Evolutionary conservation across 2,888 invertebrate species (phyloP).

Genomic region (Cantharis rustica): DNA sequence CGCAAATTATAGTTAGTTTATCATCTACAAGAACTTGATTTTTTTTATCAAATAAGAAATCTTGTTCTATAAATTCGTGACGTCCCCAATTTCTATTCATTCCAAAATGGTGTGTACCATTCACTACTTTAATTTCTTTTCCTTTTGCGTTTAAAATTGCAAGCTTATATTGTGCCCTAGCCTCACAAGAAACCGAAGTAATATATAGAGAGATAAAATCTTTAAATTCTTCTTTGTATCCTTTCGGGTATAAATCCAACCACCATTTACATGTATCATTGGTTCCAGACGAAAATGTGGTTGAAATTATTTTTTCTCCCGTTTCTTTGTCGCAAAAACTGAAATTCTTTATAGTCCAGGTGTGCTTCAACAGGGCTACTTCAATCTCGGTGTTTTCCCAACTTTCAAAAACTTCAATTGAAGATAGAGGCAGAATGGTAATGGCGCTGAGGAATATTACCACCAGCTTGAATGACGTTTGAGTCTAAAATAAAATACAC

Average conservation of each 20-base stretch:
- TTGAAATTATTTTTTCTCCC: conserved; percentile 99
- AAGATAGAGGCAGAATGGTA: not conserved
- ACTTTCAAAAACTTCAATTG: not conserved
- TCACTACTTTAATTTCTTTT: conserved; percentile 99
- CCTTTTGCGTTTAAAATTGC: conserved; percentile 99
- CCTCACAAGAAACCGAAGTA: conserved; percentile 98
- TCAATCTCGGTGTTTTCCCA: conserved; percentile 75
- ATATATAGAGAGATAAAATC: conserved; percentile 99
- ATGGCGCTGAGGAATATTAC: not conserved
- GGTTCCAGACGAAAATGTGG: conserved; percentile 98
- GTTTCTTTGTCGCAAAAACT: conserved; percentile 99
- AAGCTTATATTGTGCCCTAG: conserved; percentile 99
- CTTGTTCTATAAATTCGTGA: conserved; percentile 98
- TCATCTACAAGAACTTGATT: conserved; percentile 98
- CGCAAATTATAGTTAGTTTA: conserved; percentile 98
- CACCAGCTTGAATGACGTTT: not conserved
- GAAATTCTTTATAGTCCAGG: conserved; percentile 99
- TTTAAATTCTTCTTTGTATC: conserved; percentile 99
- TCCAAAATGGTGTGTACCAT: conserved; percentile 94
- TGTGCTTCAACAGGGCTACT: conserved; percentile 99
- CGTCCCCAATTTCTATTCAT: conserved; percentile 99
- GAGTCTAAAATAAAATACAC: not conserved
- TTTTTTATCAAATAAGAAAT: conserved; percentile 97
- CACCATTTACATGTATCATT: conserved; percentile 99
- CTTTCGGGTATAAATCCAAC: conserved; percentile 99